Base-by-base conservation (phyloP, 2,888 invertebrate genomes). In the Eumacrocentrus americanus region DNA sequence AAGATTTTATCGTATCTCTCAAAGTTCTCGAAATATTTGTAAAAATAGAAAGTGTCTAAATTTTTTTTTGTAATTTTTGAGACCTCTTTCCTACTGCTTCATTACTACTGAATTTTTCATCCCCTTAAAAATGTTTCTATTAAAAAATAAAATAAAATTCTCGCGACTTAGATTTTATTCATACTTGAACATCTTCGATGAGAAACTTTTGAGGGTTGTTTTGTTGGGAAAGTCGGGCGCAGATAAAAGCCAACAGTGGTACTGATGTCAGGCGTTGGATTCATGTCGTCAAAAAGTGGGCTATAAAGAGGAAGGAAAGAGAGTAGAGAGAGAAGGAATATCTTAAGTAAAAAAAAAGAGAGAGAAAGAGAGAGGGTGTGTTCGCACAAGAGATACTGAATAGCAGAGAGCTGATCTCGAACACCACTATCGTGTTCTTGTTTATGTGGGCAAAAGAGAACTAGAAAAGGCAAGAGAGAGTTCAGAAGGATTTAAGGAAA, bases 281-380 rank as follows among this genome's bases (percentile, higher is more conserved):
- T 25, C 16, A 23, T 38, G n/a, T 14, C n/a, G 53, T 42, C 40
- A 53, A 53, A 40, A 53, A 53, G 38, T 53, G 14, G 42, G 42
- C 38, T 37, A 38, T n/a, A 38, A 37, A 9, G 35, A 50, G n/a
- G n/a, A n/a, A n/a, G n/a, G n/a, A n/a, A n/a, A 44, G 22, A 18
- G 18, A 20, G 44, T 44, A 20, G 16, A n/a, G n/a, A 44, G 12
- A 23, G 29, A 20, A 35, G n/a, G n/a, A n/a, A n/a, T n/a, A n/a
- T n/a, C n/a, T n/a, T 51, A 51, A 51, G 14, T 22, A 3, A 23
- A 38, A 12, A 22, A 38, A 37, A 14, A 35, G 5, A 12, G 14
- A 51, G 22, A n/a, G n/a, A 14, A 25, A 25, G 42, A 18, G 20
- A 25, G 23, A 52, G 20, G 11, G 6, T 25, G 23, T 37, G 12